Evolutionary conservation across 2,888 invertebrate species (phyloP), one percentile per base, ranked within the genome.

Genomic region (Cephus runcator): DNA sequence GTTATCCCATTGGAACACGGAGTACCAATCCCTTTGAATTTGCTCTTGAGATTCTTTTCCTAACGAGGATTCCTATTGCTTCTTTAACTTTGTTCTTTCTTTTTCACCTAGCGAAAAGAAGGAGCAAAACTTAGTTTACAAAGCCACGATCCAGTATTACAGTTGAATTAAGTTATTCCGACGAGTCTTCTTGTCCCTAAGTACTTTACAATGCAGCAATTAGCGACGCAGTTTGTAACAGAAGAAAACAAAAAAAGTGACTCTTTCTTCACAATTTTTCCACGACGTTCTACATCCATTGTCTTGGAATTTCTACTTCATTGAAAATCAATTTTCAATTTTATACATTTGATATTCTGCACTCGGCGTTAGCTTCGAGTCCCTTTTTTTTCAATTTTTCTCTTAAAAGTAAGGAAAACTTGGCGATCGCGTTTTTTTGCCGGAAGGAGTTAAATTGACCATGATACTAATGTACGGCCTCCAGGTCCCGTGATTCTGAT

Each of bases 371-470:
- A 1, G 1, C 23, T 6, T 56, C 23, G 6, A 56, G 2, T 9
- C 2, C 9, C 23, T 9, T 23, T 56, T 23, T 56, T 23, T 56
- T 0, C 6, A 36, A 4, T 23, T 56, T 56, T 23, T 9, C 23
- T 56, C 9, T 6, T 9, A 56, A 56, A 56, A 9, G 75, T 76
- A 77, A 74, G 76, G 73, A 74, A 76, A 77, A 77, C 79, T 80
- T 78, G 79, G 77, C 80, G 79, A 76, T 79, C 79, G 77, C 80
- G 73, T 78, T 15, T 76, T 76, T 80, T 76, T 79, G 77, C 76
- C 69, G 69, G 78, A 78, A 79, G 80, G 77, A 31, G 80, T 80
- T 81, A 81, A 81, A 80, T 81, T 80, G 78, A 79, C 80, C 81
- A 80, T 80, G 77, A 79, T 81, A 80, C 80, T 81, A 78, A 81